A percentile compares a stretch with the other conserved stretches of the same genome.
Conservation (phyloP, 2,888 invertebrate species). For the Drosophila mayaguana region DNA sequence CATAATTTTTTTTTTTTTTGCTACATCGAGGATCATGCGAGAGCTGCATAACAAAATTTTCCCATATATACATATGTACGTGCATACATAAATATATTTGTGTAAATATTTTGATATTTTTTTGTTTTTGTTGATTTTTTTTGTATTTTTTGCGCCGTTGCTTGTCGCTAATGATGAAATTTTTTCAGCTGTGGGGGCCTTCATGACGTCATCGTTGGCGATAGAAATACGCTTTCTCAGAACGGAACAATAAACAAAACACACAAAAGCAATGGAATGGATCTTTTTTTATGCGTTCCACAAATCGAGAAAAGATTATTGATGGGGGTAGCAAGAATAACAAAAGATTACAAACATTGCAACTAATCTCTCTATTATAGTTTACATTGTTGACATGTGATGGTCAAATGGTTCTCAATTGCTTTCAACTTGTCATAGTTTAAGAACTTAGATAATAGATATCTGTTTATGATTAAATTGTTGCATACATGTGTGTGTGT, state of each 20-base stretch:
- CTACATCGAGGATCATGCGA: constrained; percentile 43
- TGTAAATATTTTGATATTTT: constrained; percentile 32
- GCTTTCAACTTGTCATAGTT: constrained; percentile 2
- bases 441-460: constrained; percentile 8
- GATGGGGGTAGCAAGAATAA: constrained; percentile 7
- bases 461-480: constrained; percentile 9
- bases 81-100: background rate
- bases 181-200: constrained; percentile 32
- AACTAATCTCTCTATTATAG: background rate
- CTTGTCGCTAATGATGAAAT: constrained; percentile 36
- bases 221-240: constrained; percentile 25
- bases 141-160: constrained; percentile 35
- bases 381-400: background rate
- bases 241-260: constrained; percentile 30
- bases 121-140: background rate
- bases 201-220: constrained; percentile 42
- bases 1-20: background rate
- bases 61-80: background rate
- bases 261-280: constrained; percentile 19
- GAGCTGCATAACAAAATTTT: constrained; percentile 26
- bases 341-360: background rate
- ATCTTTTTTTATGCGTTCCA: constrained; percentile 22
- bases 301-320: constrained; percentile 2
- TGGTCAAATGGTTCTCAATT: constrained; percentile 4
- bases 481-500: background rate